Evolutionary conservation across 2,888 invertebrate genomes (phyloP).

Genomic region (Lasius platythorax): DNA sequence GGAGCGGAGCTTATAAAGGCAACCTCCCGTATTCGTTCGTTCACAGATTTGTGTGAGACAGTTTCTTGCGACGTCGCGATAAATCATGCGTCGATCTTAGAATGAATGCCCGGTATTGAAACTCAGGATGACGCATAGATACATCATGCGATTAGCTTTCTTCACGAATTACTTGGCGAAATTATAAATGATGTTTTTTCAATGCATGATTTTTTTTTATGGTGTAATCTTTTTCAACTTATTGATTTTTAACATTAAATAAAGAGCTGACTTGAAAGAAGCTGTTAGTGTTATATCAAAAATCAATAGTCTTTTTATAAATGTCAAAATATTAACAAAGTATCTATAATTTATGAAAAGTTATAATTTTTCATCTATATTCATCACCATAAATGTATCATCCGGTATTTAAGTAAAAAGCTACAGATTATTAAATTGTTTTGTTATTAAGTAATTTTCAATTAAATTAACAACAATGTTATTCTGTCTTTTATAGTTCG

Average conservation of each 20-base stretch:
- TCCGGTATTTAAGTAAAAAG: slow-evolving; percentile 1
- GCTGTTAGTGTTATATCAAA: neutral
- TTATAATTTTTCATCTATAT: neutral
- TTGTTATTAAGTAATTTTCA: neutral
- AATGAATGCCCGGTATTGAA: slow-evolving; percentile 4
- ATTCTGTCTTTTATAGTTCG: neutral
- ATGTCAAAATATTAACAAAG: neutral
- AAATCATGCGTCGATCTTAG: slow-evolving; percentile 23
- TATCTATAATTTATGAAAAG: neutral
- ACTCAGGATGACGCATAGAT: neutral
- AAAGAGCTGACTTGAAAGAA: neutral
- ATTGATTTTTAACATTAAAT: neutral
- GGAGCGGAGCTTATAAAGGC: slow-evolving; percentile 6
- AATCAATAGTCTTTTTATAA: neutral
- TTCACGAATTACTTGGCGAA: neutral
- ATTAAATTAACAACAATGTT: slow-evolving; percentile 3
- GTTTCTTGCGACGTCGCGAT: slow-evolving; percentile 24
- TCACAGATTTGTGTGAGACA: slow-evolving; percentile 11
- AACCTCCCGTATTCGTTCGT: neutral
- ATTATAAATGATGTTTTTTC: neutral
- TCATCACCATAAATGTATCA: neutral
- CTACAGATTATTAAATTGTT: neutral
- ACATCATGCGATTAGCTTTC: neutral
- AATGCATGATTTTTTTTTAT: neutral
- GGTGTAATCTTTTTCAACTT: neutral